Percentiles rank a stretch among this genome's conserved stretches.
phyloP scores from a whole-genome alignment of 2,113 vertebrate genomes.

The Kryptolebias marmoratus region DNA sequence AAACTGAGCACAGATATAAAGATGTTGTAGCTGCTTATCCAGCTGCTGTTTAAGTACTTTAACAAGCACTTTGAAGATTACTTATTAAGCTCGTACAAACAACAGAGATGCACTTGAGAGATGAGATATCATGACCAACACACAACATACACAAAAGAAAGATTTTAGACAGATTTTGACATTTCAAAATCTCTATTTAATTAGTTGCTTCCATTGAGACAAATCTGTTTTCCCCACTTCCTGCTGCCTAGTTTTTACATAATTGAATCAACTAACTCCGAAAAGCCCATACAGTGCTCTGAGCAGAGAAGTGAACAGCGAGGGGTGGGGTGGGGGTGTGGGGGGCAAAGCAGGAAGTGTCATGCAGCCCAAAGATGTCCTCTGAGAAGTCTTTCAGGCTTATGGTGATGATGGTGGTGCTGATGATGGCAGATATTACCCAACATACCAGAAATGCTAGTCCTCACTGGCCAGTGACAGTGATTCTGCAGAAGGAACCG shows the following conservation, averaged over 20 bases:
- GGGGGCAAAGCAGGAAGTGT: constrained; percentile 22
- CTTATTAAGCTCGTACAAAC: not conserved
- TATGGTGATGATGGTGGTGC: constrained; percentile 18
- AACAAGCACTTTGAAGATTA: constrained; percentile 4
- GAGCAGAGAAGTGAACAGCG: constrained; percentile 37
- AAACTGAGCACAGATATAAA: constrained; percentile 10
- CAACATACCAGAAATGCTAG: constrained; percentile 90
- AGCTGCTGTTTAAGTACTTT: not conserved
- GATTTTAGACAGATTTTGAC: not conserved
- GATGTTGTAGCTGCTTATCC: constrained; percentile 1
- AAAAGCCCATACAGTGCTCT: constrained; percentile 53
- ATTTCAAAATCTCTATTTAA: not conserved
- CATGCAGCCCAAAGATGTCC: constrained; percentile 45
- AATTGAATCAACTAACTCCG: constrained; percentile 6
- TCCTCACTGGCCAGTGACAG: constrained; percentile 99
- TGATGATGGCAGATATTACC: constrained; percentile 64
- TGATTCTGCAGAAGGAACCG: constrained; percentile 97
- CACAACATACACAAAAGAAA: constrained; percentile 2
- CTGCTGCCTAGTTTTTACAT: not conserved
- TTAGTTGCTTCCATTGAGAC: not conserved
- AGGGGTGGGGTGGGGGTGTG: not conserved
- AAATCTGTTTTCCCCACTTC: not conserved
- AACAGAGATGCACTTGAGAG: constrained; percentile 13
- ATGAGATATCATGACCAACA: constrained; percentile 26
- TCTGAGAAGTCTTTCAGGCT: constrained; percentile 34